Evolutionary conservation across 1,140 invertebrate genomes (phyloP), one percentile per base, ranked within the genome.

Genomic region (Ceratosolen solmsi): DNA sequence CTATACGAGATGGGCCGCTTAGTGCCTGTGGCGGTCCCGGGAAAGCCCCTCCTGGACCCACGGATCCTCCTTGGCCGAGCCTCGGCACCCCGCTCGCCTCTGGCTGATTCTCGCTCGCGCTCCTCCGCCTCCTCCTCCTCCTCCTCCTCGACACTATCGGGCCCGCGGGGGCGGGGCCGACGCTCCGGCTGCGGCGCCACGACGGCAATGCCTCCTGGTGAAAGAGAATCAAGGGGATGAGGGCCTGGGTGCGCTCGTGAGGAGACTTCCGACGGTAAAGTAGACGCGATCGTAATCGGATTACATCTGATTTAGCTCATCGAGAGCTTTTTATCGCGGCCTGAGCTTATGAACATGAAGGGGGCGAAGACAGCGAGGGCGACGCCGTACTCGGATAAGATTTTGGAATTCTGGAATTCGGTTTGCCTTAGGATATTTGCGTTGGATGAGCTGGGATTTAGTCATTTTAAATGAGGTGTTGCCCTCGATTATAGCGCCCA

Each of bases 1-100:
- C 73, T 77, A 51, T 78, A 51, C 33, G 20, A 56, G 38, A 70
- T 70, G 33, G 73, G 60, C 30, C 60, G 72, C 25, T 49, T 65
- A 68, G 36, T 74, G 22, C 33, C 46, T 85, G 88, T 85, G 87
- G 84, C n/a, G n/a, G n/a, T n/a, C 88, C 87, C 86, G 88, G 30
- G 11, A 30, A 63, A 33, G 56, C 30, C 60, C 15, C 27, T 63
- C 2, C 30, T 63, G 22, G 11, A 11, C 8, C n/a, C 38, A 17
- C 70, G 87, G 87, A 84, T 84, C 87, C 9, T 13, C 60, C 20
- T 17, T n/a, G 36, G 8, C 30, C 36, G 1, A 25, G 49, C 46
- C 33, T 54, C 63, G 27, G 36, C 49, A n/a, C n/a, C n/a, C 63
- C 54, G 11, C 56, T 22, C 27, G 41, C 11, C 49, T 15, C 11